Evolutionary conservation across 2,888 invertebrate species (phyloP), one percentile per base, ranked within the genome.

Genomic region (Drosophila pseudotalamancana): DNA sequence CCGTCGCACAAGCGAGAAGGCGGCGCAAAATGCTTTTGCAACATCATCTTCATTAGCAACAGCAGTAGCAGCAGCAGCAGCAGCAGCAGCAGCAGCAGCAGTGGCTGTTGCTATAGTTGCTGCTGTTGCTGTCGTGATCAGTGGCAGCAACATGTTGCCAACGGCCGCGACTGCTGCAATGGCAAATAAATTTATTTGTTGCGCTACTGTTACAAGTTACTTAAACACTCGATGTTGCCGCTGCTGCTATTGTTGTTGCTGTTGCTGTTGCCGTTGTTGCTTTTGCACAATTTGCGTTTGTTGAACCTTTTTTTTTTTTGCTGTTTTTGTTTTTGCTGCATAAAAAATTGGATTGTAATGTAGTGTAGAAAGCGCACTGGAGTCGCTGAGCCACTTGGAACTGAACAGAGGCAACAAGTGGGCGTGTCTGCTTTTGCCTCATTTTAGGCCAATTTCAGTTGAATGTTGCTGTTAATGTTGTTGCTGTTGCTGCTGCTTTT

Each of bases 241-340:
- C 12, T 51, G 53, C 32, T 74, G 53, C 35, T 70, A 54, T 18
- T 65, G 67, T 27, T 62, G 51, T 25, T 49, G 42, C 11, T 59
- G 53, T 16, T 65, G 56, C 34, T 57, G 59, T 16, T 59, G 50
- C 14, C 45, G 31, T 40, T 61, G 54, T 60, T 69, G 43, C 54
- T 68, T 68, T 79, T 85, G 64, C 71, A 86, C 83, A 82, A 87
- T 87, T 82, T 86, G 80, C 88, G 87, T 86, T 85, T 83, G 88
- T 83, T 83, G 82, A 88, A 87, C 82, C 63, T 75, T 60, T 67
- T 66, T 51, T 46, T 57, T 40, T 55, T 37, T 46, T 61, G 43
- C 40, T 62, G 56, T 37, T 46, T 50, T 43, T 53, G 62, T 51
- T 51, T 43, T 40, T 29, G 68, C 72, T 18, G 42, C 27, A 43